Evolutionary conservation across 2,888 invertebrate genomes (phyloP).

Genomic region (Gerosis bhagava): DNA sequence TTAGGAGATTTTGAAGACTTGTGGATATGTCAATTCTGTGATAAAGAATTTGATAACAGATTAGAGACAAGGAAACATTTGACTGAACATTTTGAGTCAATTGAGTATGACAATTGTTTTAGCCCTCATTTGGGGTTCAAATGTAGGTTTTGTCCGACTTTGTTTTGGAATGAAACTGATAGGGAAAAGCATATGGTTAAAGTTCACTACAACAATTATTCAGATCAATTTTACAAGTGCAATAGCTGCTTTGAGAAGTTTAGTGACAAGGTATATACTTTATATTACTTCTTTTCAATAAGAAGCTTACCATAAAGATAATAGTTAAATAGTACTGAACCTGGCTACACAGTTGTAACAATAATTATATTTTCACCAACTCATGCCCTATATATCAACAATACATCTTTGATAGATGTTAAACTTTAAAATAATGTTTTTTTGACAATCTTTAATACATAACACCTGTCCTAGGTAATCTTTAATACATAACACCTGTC

Average conservation of each 20-base stretch:
- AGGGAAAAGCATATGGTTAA: slow-evolving; percentile 68
- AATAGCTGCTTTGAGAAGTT: slow-evolving; percentile 58
- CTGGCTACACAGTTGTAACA: no score
- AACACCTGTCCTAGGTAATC: no score
- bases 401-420: no score
- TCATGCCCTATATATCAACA: no score
- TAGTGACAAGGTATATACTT: slow-evolving; percentile 68
- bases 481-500: no score
- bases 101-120: slow-evolving; percentile 68
- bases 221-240: slow-evolving; percentile 67
- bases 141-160: slow-evolving; percentile 69
- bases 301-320: no score
- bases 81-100: slow-evolving; percentile 56
- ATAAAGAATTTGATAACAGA: slow-evolving; percentile 68
- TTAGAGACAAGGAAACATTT: slow-evolving; percentile 58
- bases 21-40: slow-evolving; percentile 78
- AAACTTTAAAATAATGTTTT: no score
- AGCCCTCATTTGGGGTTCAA: slow-evolving; percentile 76
- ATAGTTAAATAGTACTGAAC: no score
- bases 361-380: no score
- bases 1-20: slow-evolving; percentile 66
- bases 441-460: no score
- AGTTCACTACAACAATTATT: slow-evolving; percentile 56
- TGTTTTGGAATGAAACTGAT: slow-evolving; percentile 78
- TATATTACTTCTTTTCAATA: background rate